Conservation (phyloP, 2,797 vertebrate genomes). For the Myotis myotis region DNA sequence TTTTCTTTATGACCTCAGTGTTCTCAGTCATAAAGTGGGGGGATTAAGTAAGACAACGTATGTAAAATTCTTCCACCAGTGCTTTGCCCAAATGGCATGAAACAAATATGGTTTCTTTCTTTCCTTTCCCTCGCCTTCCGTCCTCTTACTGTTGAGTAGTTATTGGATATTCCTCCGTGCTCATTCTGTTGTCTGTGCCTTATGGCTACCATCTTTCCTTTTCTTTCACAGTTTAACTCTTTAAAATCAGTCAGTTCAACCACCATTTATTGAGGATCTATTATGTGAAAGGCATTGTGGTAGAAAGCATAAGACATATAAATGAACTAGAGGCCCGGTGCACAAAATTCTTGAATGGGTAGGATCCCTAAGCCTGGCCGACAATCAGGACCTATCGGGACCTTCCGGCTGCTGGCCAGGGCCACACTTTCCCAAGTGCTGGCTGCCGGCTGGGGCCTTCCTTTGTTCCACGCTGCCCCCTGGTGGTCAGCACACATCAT, state of each 20-base stretch:
- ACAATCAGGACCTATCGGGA: too few relatives aligned
- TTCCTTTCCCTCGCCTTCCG: not conserved
- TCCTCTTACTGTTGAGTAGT: not conserved
- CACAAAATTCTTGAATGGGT: too few relatives aligned
- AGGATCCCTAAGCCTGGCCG: too few relatives aligned
- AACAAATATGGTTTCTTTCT: not conserved
- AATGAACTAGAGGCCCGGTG: not conserved
- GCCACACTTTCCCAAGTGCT: too few relatives aligned
- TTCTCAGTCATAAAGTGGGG: not conserved
- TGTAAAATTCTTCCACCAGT: not conserved
- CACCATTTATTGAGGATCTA: not conserved
- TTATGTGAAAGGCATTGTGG: not conserved
- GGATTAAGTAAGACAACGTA: not conserved
- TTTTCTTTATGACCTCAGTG: not conserved
- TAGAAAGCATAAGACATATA: not conserved
- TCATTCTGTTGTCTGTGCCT: not conserved
- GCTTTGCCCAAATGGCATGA: not conserved
- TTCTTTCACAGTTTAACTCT: not conserved
- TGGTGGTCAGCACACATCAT: too few relatives aligned
- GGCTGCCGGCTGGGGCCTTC: too few relatives aligned
- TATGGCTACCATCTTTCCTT: not conserved
- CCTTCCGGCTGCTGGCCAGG: too few relatives aligned
- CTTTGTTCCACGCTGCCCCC: accelerated
- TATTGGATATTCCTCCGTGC: not conserved
- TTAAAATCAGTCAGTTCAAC: not conserved